Evolutionary conservation across 1,140 invertebrate species (phyloP).

Genomic region (Aporrectodea caliginosa): DNA sequence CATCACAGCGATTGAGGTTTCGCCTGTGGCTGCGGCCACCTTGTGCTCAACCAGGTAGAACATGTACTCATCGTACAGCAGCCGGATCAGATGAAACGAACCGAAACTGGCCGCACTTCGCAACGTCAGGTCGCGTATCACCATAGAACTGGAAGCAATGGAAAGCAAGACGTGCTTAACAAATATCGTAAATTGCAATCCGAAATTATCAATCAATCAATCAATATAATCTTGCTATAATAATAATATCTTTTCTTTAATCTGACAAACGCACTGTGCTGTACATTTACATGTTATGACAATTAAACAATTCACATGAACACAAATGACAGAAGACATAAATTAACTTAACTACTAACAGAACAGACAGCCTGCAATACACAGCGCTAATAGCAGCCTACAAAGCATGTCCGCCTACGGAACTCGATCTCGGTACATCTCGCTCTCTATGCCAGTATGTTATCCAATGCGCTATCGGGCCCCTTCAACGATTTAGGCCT

Average conservation of each 20-base stretch:
- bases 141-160: constrained; percentile 75
- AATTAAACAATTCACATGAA: background rate
- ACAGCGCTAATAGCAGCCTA: no score
- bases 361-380: no score
- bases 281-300: no score
- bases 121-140: constrained; percentile 89
- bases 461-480: no score
- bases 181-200: constrained; percentile 13
- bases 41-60: constrained; percentile 96
- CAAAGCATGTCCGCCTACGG: no score
- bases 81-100: constrained; percentile 94
- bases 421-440: no score
- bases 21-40: constrained; percentile 82
- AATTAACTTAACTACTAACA: no score
- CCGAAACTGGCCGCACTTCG: constrained; percentile 96
- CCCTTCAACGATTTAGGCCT: no score
- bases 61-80: constrained; percentile 99
- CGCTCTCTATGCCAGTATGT: no score
- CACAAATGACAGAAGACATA: background rate
- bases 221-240: background rate
- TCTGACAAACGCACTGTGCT: no score
- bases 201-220: background rate
- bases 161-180: constrained; percentile 23
- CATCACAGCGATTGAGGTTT: constrained; percentile 92
- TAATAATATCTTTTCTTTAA: no score